Evolutionary conservation across 2,888 invertebrate genomes (phyloP).

Genomic region (Harpalus rubripes): DNA sequence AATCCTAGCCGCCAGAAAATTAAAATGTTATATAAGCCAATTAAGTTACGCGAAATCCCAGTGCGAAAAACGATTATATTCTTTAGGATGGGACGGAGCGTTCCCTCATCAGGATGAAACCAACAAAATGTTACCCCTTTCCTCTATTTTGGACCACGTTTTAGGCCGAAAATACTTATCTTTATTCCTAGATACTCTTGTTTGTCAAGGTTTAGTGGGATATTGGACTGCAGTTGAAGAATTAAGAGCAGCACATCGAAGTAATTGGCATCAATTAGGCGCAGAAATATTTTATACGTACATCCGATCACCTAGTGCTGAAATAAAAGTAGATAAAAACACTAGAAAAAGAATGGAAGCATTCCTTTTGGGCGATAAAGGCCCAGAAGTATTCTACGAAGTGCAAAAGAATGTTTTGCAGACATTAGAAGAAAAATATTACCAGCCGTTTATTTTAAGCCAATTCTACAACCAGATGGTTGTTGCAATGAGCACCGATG

Average conservation of each 20-base stretch:
- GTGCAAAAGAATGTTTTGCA: constrained; percentile 90
- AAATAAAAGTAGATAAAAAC: constrained; percentile 89
- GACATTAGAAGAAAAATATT: constrained; percentile 91
- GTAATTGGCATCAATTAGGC: constrained; percentile 90
- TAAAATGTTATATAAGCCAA: constrained; percentile 91
- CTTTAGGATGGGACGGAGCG: constrained; percentile 87
- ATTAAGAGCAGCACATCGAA: constrained; percentile 86
- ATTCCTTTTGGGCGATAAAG: constrained; percentile 88
- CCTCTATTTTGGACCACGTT: constrained; percentile 87
- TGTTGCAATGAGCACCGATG: constrained; percentile 83
- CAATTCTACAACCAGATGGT: constrained; percentile 89
- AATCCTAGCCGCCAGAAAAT: constrained; percentile 87
- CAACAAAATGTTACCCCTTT: constrained; percentile 82
- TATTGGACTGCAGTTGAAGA: constrained; percentile 94
- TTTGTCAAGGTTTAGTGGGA: constrained; percentile 90
- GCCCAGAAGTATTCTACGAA: constrained; percentile 92
- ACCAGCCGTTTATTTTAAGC: constrained; percentile 92
- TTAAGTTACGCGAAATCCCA: constrained; percentile 89
- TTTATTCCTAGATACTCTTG: constrained; percentile 89
- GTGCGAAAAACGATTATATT: constrained; percentile 87
- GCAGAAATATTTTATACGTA: constrained; percentile 96
- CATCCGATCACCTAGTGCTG: constrained; percentile 88
- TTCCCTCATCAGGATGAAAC: constrained; percentile 80
- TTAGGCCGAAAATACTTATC: constrained; percentile 90
- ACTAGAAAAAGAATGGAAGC: constrained; percentile 92